Base-by-base conservation (phyloP, 2,888 invertebrate genomes). In the Bombylius major region DNA sequence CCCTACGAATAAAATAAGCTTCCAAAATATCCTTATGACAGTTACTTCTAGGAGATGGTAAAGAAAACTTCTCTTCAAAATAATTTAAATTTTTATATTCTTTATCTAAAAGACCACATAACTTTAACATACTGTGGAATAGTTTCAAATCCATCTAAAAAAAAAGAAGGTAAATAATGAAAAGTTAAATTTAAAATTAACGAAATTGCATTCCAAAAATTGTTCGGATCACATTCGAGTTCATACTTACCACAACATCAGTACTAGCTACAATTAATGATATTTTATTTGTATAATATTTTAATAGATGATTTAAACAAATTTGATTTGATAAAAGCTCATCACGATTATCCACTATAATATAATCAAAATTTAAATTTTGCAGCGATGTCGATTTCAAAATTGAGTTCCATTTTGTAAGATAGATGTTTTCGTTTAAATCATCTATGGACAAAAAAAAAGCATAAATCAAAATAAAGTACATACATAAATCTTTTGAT, bases 1-100 rank as follows among this genome's bases (percentile, higher is more conserved):
- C 72, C 13, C 72, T 66, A 61, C 70, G 69, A n/a, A 67, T 63
- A 59, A 70, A 72, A 57, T 73, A 72, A 9, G 71, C 69, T 56
- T 72, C 72, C 47, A 72, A 62, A 59, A 70, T 66, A n/a, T 68
- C 63, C 42, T 62, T 58, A 52, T 65, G 67, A 52, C 62, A 63
- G 0, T 65, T 62, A 46, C 70, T 65, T 52, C 67, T 63, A 9
- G 12, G 12, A 9, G 52, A 14, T 1, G 72, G 71, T 42, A 72
- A 50, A 56, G 67, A 65, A 55, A 68, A 72, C 60, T 69, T 70
- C 1, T 65, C 64, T 50, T 71, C 68, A 58, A 72, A 72, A 13
- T 39, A 51, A 8, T 63, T 65, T 42, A 67, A 66, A 39, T 60
- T 64, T 9, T 58, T 60, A 47, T 64, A 66, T 50, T 67, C 63